phyloP scores from a whole-genome alignment of 2,797 vertebrate species.

The Benthosema pterotum region DNA sequence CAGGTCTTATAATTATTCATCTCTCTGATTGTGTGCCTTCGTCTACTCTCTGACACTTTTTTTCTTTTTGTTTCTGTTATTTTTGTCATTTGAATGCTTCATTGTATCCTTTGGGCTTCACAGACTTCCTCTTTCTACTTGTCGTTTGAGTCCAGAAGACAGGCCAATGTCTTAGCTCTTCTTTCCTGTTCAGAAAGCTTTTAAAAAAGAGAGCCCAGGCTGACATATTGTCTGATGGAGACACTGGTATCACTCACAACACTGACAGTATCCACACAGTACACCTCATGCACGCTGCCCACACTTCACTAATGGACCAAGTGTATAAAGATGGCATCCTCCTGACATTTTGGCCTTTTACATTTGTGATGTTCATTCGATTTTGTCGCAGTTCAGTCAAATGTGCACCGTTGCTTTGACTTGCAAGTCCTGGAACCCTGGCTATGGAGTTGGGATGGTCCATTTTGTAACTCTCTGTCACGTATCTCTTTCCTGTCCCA shows the following conservation, averaged over 20 bases:
- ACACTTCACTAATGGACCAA: constrained; percentile 21
- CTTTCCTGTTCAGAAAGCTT: constrained; percentile 7
- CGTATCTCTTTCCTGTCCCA: constrained; percentile 41
- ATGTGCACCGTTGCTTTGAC: constrained; percentile 34
- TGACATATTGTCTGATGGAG: constrained; percentile 10
- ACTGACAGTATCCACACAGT: too few species aligned
- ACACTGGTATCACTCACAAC: constrained; percentile 15
- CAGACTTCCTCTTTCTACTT: constrained; percentile 29
- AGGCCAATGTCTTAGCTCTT: constrained; percentile 22
- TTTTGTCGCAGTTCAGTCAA: constrained; percentile 15
- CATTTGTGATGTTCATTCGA: constrained; percentile 7
- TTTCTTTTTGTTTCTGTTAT: too few species aligned
- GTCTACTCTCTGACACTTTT: constrained; percentile 49
- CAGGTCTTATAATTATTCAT: constrained; percentile 44
- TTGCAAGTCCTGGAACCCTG: background rate
- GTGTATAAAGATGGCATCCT: constrained; percentile 17
- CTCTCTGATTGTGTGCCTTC: constrained; percentile 72
- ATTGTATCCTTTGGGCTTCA: constrained; percentile 42
- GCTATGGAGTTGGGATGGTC: constrained; percentile 10
- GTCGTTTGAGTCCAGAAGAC: constrained; percentile 21
- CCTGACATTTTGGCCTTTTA: background rate
- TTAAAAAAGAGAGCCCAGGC: background rate
- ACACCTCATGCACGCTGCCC: constrained; percentile 6
- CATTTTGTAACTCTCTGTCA: constrained; percentile 32
- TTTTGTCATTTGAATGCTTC: constrained; percentile 22